Base-by-base conservation (phyloP, 1,140 invertebrate genomes). In the Zaprionus camerounensis region DNA sequence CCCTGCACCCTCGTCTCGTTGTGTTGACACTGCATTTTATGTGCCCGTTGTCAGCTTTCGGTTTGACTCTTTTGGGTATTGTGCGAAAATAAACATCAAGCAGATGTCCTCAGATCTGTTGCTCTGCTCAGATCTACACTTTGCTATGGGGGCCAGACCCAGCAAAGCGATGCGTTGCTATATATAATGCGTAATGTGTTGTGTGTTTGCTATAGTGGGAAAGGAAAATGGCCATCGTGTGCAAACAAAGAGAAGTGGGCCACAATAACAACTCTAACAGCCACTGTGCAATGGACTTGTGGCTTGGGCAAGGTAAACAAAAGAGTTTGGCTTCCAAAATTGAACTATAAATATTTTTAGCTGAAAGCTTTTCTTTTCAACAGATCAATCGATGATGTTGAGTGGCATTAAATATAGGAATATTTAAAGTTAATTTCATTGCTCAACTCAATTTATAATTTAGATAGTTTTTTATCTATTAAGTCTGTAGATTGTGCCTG, bases 31-130 rank as follows among this genome's bases (percentile, higher is more conserved):
- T 78, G 75, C 75, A 70, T 67, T 78, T 65, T 62, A 58, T 55
- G 38, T 65, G 71, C 69, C 63, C 46, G 64, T 49, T 77, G 66
- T 17, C 38, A 62, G 28, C 55, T 51, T 55, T 69, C 58, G 70
- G 59, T 80, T 77, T 71, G 78, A 71, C 59, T 78, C 68, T 75
- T 68, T 70, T 73, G 59, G 44, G 76, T 57, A 66, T 72, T 72
- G 74, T 76, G 69, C 46, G 53, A 61, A 61, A 59, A 76, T 66
- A 57, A 72, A 71, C 63, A 72, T 76, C 49, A 66, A 66, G 36
- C 26, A 56, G 49, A 71, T 71, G 68, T 66, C 17, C 58, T 55
- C 36, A 55, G 34, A 17, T 53, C 66, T 34, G 22, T 22, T 49
- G n/a, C n/a, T n/a, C n/a, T n/a, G n/a, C n/a, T n/a, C n/a, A 28